Evolutionary conservation across 2,113 vertebrate genomes (phyloP), one percentile per base, ranked within the genome.

Genomic region (Myiozetetes cayanensis): DNA sequence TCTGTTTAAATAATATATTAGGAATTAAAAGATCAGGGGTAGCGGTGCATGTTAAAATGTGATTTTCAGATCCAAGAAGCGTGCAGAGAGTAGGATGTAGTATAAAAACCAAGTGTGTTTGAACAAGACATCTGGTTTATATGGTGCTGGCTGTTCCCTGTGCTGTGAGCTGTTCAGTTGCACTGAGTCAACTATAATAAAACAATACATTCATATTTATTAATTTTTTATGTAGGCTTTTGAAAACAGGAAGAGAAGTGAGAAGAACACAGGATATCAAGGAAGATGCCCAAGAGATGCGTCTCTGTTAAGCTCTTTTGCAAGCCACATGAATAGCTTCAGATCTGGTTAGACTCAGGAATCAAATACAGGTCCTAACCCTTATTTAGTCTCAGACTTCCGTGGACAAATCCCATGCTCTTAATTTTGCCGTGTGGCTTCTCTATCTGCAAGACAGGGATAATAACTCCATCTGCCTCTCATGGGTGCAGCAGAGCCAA

Each of bases 141-240:
- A 25, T 75, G 56, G 84, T 79, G 83, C 61, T 92, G 76, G 19
- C 77, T 79, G 73, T 81, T 94, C 80, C 72, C 77, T 86, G 73
- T 85, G 77, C 77, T 94, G 61, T 49, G 84, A 87, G 84, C 91
- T 86, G 72, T 59, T 93, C 70, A 27, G 72, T 86, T 3, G 4
- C 85, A 35, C 81, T 59, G 80, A 96, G 87, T 96, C 88, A 93
- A 76, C 90, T 91, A 16, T 35, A 94, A 93, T 93, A 93, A 96
- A 95, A 44, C 75, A 88, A 83, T 95, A 66, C 81, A 77, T 91
- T 95, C 33, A 10, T 92, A 91, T 75, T 65, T 87, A 85, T 94
- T 96, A 91, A 85, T 87, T 93, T 96, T 95, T 96, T 83, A 90
- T 91, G 59, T 77, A 61, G 37, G 81, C 73, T 93, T 82, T 90